phyloP scores from a whole-genome alignment of 2,888 invertebrate species.

The Zele albiditarsus region DNA sequence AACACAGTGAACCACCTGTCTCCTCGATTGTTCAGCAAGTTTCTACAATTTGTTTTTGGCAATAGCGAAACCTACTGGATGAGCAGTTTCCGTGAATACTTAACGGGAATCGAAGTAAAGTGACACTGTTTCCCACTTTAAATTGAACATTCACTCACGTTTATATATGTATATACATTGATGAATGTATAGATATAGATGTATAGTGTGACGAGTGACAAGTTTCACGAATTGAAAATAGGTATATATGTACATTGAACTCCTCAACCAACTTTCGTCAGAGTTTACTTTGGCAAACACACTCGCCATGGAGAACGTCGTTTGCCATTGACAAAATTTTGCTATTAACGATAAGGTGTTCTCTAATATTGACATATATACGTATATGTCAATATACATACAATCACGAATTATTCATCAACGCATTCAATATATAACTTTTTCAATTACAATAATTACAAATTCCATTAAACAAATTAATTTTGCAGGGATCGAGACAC shows the following conservation, averaged over 20 bases:
- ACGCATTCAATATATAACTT: neutral
- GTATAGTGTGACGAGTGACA: constrained; percentile 34
- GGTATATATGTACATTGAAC: constrained; percentile 6
- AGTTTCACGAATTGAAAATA: constrained; percentile 29
- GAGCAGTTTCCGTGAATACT: constrained; percentile 37
- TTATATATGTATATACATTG: too few relatives aligned
- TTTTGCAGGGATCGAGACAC: constrained; percentile 62
- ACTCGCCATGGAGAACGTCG: neutral
- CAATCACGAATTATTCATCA: neutral
- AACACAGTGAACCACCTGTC: neutral
- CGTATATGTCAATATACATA: neutral
- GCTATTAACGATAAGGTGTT: constrained; percentile 12
- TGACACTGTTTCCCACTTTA: constrained; percentile 37
- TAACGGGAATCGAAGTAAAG: constrained; percentile 27
- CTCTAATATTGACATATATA: neutral
- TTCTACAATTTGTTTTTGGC: constrained; percentile 21
- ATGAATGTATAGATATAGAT: neutral
- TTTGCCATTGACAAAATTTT: constrained; percentile 20
- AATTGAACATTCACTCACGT: constrained; percentile 23
- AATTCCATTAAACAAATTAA: constrained; percentile 5
- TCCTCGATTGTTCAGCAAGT: constrained; percentile 20
- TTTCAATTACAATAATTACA: neutral
- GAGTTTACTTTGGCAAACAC: constrained; percentile 29
- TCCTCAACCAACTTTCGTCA: constrained; percentile 15
- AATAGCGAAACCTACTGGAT: constrained; percentile 16